Conservation (phyloP, 1,140 invertebrate species). For the Condylostylus longicornis region DNA sequence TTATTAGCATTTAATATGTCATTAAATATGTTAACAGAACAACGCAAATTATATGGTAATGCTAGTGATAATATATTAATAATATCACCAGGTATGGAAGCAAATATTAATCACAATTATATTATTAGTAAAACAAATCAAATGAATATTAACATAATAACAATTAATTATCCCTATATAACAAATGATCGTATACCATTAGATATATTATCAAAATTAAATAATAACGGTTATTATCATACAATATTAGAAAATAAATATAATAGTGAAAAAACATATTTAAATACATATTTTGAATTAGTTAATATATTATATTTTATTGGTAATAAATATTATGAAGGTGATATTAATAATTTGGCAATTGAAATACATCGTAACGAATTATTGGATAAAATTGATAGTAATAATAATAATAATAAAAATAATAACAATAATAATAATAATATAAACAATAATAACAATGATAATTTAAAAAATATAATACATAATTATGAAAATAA, state of each 20-base stretch:
- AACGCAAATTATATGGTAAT: conserved; percentile 26
- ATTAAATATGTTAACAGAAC: conserved; percentile 35
- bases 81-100: conserved; percentile 35
- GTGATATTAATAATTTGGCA: conserved; percentile 34
- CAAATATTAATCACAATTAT: conserved; percentile 18
- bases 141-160: conserved; percentile 31
- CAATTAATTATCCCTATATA: conserved; percentile 36
- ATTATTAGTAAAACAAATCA: conserved; percentile 23
- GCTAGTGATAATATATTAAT: conserved; percentile 40
- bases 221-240: conserved; percentile 32
- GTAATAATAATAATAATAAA: not conserved
- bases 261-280: conserved; percentile 34
- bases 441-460: no score
- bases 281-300: conserved; percentile 38
- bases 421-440: no score
- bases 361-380: conserved; percentile 27
- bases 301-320: conserved; percentile 37
- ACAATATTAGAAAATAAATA: conserved; percentile 36
- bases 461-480: no score
- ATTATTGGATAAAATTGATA: not conserved
- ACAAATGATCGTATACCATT: conserved; percentile 22
- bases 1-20: conserved; percentile 35
- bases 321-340: conserved; percentile 34
- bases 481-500: no score
- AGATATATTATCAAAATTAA: conserved; percentile 31